These are phyloP conservation scores for Camelus dromedarius DNA, from an alignment of 2,113 vertebrate species.

Conservation along the genomic window DNA sequence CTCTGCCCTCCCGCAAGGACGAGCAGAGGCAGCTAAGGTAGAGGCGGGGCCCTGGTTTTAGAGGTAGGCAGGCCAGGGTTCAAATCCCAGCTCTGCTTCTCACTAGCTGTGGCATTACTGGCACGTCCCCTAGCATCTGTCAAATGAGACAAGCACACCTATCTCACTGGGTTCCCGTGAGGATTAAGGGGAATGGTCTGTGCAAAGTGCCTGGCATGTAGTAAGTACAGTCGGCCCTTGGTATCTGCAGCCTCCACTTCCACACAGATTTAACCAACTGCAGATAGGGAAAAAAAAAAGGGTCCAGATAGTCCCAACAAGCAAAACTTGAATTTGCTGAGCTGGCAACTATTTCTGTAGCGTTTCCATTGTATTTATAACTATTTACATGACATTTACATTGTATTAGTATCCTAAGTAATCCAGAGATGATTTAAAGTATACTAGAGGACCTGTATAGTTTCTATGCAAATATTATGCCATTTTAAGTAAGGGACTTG, in stretches of 20 bases:
- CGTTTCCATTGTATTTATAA: not conserved
- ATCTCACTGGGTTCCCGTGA: not conserved
- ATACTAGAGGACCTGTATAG: not conserved
- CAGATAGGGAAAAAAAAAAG: not conserved
- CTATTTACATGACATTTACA: not conserved
- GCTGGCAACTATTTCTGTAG: not conserved
- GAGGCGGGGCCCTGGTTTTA: not conserved
- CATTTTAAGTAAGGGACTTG: not conserved
- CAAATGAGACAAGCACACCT: not conserved
- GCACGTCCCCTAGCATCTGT: not conserved
- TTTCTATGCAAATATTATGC: not conserved
- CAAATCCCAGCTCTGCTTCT: not conserved
- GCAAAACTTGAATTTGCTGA: not conserved
- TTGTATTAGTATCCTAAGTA: not conserved
- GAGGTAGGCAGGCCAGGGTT: not conserved
- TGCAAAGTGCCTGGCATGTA: not conserved
- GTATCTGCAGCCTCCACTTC: not conserved
- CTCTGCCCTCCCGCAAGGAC: not conserved
- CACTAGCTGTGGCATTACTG: not conserved
- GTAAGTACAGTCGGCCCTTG: not conserved
- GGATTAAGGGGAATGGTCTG: not conserved
- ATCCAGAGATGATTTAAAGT: not conserved
- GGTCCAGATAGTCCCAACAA: not conserved
- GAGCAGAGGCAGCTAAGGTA: not conserved
- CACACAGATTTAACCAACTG: not conserved